These are phyloP conservation scores for Aporophyla lueneburgensis DNA, from an alignment of 2,888 invertebrate species.

Conservation along the genomic window DNA sequence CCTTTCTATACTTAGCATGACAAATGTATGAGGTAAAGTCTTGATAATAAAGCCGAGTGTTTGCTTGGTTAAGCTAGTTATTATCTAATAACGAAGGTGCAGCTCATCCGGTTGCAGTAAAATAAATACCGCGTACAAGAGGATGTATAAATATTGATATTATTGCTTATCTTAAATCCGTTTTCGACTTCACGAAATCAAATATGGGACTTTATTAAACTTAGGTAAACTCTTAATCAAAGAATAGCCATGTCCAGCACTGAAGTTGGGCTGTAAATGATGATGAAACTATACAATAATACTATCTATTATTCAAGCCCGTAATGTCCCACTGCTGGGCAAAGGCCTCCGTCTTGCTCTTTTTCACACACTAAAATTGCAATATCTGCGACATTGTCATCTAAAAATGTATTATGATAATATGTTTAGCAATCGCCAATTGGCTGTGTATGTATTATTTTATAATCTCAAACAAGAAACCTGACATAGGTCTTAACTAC, in stretches of 20 bases:
- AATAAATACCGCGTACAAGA: background rate
- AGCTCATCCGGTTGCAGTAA: conserved; percentile 16
- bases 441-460: background rate
- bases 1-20: conserved; percentile 19
- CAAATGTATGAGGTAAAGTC: background rate
- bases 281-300: background rate
- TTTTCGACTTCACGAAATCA: background rate
- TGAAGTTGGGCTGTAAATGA: background rate
- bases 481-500: conserved; percentile 6
- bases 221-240: background rate
- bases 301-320: background rate
- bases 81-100: conserved; percentile 30
- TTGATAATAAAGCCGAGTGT: background rate
- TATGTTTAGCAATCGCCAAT: background rate
- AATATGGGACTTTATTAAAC: background rate
- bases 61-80: conserved; percentile 3
- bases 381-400: too few relatives aligned
- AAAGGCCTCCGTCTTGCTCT: too few relatives aligned
- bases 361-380: too few relatives aligned
- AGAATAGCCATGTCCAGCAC: background rate
- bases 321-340: too few relatives aligned
- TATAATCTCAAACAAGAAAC: conserved; percentile 9
- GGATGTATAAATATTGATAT: conserved; percentile 32
- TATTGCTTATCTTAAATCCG: background rate
- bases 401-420: background rate